phyloP scores from a whole-genome alignment of 1,140 invertebrate species.

The Trialeurodes vaporariorum region DNA sequence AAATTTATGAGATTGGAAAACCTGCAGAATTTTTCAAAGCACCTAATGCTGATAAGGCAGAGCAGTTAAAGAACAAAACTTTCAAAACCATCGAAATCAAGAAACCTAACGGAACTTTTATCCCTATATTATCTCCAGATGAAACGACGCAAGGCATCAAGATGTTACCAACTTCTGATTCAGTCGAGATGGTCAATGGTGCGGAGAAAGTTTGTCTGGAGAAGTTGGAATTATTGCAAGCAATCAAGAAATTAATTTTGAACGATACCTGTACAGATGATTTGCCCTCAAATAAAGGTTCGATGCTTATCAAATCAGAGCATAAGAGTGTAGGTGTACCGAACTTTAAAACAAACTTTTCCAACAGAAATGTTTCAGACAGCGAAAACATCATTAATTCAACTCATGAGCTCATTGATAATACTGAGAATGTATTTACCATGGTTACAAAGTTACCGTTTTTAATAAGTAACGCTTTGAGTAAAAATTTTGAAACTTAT shows the following conservation, averaged over 20 bases:
- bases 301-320: neutral
- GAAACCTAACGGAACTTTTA: too few species aligned
- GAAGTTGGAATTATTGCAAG: neutral
- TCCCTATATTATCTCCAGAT: too few species aligned
- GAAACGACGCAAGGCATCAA: too few species aligned
- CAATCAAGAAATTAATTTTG: neutral
- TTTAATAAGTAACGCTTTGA: neutral
- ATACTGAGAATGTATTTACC: neutral
- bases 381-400: neutral
- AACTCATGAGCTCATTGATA: neutral
- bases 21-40: too few species aligned
- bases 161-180: too few species aligned
- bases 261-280: neutral
- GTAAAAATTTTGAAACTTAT: neutral
- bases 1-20: too few species aligned
- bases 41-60: too few species aligned
- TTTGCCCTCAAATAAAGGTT: neutral
- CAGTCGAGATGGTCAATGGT: neutral
- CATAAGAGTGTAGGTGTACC: neutral
- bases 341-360: neutral
- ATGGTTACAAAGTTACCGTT: neutral
- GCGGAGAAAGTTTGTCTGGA: too few species aligned
- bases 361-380: neutral
- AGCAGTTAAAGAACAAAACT: too few species aligned
- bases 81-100: too few species aligned